Evolutionary conservation across 2,113 vertebrate species (phyloP).

Genomic region (Oryzias woworae): DNA sequence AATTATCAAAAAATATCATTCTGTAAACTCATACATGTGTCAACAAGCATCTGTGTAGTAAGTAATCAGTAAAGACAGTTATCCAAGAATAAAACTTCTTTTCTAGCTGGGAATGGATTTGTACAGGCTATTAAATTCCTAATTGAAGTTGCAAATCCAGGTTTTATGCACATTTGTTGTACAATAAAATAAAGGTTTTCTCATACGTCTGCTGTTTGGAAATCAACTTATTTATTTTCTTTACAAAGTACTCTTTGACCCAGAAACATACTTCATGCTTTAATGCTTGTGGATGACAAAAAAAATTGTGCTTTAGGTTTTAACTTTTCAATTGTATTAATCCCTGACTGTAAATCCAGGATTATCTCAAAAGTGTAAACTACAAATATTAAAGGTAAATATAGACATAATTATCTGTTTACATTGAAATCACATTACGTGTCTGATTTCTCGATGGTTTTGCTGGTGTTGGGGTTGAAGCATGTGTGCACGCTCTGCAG

Average conservation of each 20-base stretch:
- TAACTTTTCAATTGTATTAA: slow-evolving; percentile 48
- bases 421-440: slow-evolving; percentile 2
- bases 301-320: slow-evolving; percentile 9
- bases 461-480: slow-evolving; percentile 13
- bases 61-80: neutral
- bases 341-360: slow-evolving; percentile 53
- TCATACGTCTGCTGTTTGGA: slow-evolving; percentile 41
- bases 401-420: slow-evolving; percentile 2
- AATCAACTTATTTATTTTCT: slow-evolving; percentile 29
- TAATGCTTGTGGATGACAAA: slow-evolving; percentile 24
- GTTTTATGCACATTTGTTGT: slow-evolving; percentile 31
- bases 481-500: neutral
- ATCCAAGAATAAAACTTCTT: neutral
- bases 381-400: slow-evolving; percentile 25
- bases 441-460: slow-evolving; percentile 7
- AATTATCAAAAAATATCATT: neutral
- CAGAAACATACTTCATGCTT: slow-evolving; percentile 29
- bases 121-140: slow-evolving; percentile 34
- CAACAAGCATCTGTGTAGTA: neutral
- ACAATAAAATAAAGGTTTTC: slow-evolving; percentile 65
- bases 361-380: slow-evolving; percentile 48
- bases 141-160: slow-evolving; percentile 15
- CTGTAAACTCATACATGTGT: neutral
- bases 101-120: slow-evolving; percentile 22
- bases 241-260: slow-evolving; percentile 26